phyloP scores from a whole-genome alignment of 2,113 vertebrate genomes.

The Lamprotornis superbus region DNA sequence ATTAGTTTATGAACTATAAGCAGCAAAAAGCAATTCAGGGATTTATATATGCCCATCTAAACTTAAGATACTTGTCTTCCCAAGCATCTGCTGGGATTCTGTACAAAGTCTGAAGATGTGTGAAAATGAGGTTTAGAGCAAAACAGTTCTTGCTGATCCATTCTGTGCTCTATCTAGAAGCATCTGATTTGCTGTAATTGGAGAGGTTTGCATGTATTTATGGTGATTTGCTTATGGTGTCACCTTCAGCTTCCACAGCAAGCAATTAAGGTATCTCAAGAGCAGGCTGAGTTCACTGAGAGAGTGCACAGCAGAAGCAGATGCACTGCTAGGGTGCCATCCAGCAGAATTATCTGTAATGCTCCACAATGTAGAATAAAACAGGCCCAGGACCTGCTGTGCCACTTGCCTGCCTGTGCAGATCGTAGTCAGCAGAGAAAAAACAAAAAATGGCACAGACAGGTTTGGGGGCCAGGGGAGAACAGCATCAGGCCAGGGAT shows the following conservation, averaged over 20 bases:
- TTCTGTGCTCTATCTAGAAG: not conserved
- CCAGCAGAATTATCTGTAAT: not conserved
- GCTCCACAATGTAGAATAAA: not conserved
- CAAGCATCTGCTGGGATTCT: not conserved
- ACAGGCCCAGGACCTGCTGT: not conserved
- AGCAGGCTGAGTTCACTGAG: not conserved
- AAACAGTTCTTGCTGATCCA: not conserved
- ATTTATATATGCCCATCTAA: constrained; percentile 3
- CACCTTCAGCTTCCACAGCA: constrained; percentile 30
- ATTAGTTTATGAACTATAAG: constrained; percentile 42
- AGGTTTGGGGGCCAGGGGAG: not conserved
- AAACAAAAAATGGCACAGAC: not conserved
- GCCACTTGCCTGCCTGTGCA: not conserved
- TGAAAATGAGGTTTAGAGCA: constrained; percentile 15
- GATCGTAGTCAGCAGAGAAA: not conserved
- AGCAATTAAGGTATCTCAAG: not conserved
- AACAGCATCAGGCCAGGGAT: not conserved
- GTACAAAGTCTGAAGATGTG: not conserved
- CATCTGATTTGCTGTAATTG: not conserved
- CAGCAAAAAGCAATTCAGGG: constrained; percentile 15
- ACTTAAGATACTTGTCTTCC: not conserved
- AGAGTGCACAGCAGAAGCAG: constrained; percentile 8
- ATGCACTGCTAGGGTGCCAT: not conserved
- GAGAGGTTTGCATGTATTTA: not conserved
- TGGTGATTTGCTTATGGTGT: constrained; percentile 31